Conservation (phyloP, 2,888 invertebrate genomes). For the Fragum sueziense region DNA sequence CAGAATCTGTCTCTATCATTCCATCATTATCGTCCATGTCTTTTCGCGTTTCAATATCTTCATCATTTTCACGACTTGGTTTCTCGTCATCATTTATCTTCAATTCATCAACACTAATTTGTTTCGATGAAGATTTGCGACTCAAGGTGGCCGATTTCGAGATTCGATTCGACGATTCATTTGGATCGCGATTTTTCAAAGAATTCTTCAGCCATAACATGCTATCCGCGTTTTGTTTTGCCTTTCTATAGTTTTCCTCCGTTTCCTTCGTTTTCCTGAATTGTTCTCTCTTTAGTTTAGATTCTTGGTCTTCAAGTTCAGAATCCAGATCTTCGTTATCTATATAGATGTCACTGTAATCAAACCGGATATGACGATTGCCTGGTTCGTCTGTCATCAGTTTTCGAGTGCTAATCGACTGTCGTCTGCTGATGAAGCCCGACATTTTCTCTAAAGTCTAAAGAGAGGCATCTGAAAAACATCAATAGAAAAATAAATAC, state of each 20-base stretch:
- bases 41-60: not conserved
- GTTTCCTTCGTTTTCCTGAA: conserved; percentile 51
- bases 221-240: conserved; percentile 56
- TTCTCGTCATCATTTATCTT: not conserved
- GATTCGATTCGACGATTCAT: conserved; percentile 42
- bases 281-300: conserved; percentile 44
- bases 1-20: not conserved
- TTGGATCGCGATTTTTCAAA: conserved; percentile 54
- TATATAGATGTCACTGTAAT: conserved; percentile 61
- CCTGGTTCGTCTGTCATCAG: conserved; percentile 18
- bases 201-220: conserved; percentile 60
- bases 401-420: not conserved
- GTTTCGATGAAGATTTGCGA: not conserved
- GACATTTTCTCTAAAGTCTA: not conserved
- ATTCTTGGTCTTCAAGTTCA: conserved; percentile 50
- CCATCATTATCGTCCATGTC: not conserved
- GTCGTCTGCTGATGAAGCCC: not conserved
- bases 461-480: too few species aligned
- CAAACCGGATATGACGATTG: conserved; percentile 50
- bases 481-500: too few species aligned
- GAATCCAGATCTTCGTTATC: conserved; percentile 57
- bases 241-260: conserved; percentile 53
- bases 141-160: conserved; percentile 25
- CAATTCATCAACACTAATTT: not conserved
- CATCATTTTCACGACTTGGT: not conserved